phyloP scores from a whole-genome alignment of 2,113 vertebrate genomes.

The Sphaerodactylus townsendi region DNA sequence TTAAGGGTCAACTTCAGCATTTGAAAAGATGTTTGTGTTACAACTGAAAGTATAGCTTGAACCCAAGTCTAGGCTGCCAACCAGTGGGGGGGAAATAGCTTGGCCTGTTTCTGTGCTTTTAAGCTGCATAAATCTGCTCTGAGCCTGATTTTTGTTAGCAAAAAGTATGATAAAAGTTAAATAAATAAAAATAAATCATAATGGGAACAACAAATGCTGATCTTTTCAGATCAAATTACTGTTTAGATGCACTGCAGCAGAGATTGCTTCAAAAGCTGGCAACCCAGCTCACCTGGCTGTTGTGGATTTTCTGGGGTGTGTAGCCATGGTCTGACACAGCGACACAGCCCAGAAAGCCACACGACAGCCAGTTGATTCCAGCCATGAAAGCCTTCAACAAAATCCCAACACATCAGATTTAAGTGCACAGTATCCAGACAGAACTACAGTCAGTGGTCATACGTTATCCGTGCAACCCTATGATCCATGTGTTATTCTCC shows the following conservation, averaged over 20 bases:
- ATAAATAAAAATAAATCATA: too few species aligned
- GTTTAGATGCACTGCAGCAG: not conserved
- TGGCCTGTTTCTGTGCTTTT: not conserved
- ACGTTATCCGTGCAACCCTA: too few species aligned
- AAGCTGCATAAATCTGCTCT: not conserved
- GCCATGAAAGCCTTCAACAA: too few species aligned
- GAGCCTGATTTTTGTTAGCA: too few species aligned
- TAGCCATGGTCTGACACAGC: too few species aligned
- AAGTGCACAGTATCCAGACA: not conserved
- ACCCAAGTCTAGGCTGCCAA: not conserved
- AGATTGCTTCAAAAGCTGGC: not conserved
- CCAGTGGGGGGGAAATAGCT: not conserved
- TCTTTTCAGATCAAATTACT: not conserved
- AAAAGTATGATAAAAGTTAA: too few species aligned
- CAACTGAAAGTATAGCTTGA: not conserved
- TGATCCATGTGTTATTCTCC: not conserved
- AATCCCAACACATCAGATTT: too few species aligned
- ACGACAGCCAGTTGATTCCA: too few species aligned
- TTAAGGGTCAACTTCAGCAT: not conserved
- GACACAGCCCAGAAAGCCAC: too few species aligned
- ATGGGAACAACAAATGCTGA: not conserved
- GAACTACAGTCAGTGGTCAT: not conserved
- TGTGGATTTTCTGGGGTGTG: too few species aligned
- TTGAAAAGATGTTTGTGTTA: too few species aligned
- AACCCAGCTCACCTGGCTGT: not conserved